These are phyloP conservation scores for Phalera bucephala DNA, from an alignment of 2,888 invertebrate genomes.

Conservation along the genomic window DNA sequence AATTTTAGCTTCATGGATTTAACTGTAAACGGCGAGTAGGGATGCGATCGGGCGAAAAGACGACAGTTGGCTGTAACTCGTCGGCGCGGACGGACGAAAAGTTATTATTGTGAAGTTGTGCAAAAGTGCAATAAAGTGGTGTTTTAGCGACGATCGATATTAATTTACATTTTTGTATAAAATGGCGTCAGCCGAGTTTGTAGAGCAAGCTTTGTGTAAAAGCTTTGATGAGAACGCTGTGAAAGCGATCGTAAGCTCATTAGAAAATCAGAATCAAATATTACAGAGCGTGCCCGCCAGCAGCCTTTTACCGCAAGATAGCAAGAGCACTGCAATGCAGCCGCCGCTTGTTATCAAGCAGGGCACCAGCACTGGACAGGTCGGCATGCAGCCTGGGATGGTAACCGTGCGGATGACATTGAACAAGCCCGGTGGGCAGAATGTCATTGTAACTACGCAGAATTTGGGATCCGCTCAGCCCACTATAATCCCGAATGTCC, in stretches of 20 bases:
- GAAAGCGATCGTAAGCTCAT: conserved; percentile 92
- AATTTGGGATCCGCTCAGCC: conserved; percentile 85
- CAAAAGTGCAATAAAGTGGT: too few relatives aligned
- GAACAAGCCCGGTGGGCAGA: conserved; percentile 82
- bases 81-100: too few relatives aligned
- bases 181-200: conserved; percentile 97
- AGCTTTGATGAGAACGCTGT: conserved; percentile 95
- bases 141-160: too few relatives aligned
- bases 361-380: too few relatives aligned
- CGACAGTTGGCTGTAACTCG: too few relatives aligned
- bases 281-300: conserved; percentile 79
- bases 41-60: too few relatives aligned
- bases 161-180: too few relatives aligned
- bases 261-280: conserved; percentile 85
- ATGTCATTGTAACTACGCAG: conserved; percentile 82
- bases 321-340: conserved; percentile 65
- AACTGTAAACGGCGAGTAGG: too few relatives aligned
- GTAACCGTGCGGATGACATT: conserved; percentile 86
- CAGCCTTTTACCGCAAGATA: conserved; percentile 49
- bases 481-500: conserved; percentile 88
- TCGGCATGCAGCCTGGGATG: conserved; percentile 79
- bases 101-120: too few relatives aligned
- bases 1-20: too few relatives aligned
- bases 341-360: conserved; percentile 76
- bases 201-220: conserved; percentile 95